Evolutionary conservation across 2,888 invertebrate species (phyloP).

Genomic region (Chelonus formosanus): DNA sequence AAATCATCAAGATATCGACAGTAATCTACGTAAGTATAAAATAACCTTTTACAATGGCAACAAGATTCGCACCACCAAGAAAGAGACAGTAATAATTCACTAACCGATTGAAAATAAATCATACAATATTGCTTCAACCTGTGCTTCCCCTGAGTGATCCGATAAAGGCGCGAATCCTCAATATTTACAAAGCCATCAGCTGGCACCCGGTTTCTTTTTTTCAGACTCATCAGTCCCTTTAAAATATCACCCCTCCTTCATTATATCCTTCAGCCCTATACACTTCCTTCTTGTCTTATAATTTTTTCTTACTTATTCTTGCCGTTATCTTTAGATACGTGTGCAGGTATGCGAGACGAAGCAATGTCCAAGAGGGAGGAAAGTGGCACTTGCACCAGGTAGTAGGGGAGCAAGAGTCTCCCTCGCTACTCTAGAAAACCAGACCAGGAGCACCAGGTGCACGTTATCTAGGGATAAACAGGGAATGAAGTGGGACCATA

Average conservation of each 20-base stretch:
- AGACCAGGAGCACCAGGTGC: conserved; percentile 55
- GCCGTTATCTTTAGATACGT: conserved; percentile 14
- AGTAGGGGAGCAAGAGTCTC: conserved; percentile 34
- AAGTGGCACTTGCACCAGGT: conserved; percentile 25
- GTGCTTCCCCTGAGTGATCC: background rate
- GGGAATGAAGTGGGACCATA: conserved; percentile 58
- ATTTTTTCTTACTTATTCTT: conserved; percentile 14
- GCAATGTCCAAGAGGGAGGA: conserved; percentile 33
- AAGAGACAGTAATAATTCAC: too few species aligned
- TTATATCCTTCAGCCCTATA: conserved; percentile 5
- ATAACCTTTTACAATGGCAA: too few species aligned
- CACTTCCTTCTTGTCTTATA: conserved; percentile 2
- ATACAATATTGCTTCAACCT: background rate
- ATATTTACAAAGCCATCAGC: conserved; percentile 34
- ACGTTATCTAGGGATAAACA: conserved; percentile 58
- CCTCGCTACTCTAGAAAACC: conserved; percentile 39
- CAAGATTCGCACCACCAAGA: too few species aligned
- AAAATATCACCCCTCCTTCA: conserved; percentile 22
- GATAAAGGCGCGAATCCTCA: background rate
- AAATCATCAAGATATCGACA: too few species aligned
- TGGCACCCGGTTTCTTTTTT: conserved; percentile 32
- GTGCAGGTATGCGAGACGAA: conserved; percentile 38
- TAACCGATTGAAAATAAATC: too few species aligned
- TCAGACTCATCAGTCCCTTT: conserved; percentile 33
- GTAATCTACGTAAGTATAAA: too few species aligned